Evolutionary conservation across 1,140 invertebrate species (phyloP).

Genomic region (Xylocopa sonorina): DNA sequence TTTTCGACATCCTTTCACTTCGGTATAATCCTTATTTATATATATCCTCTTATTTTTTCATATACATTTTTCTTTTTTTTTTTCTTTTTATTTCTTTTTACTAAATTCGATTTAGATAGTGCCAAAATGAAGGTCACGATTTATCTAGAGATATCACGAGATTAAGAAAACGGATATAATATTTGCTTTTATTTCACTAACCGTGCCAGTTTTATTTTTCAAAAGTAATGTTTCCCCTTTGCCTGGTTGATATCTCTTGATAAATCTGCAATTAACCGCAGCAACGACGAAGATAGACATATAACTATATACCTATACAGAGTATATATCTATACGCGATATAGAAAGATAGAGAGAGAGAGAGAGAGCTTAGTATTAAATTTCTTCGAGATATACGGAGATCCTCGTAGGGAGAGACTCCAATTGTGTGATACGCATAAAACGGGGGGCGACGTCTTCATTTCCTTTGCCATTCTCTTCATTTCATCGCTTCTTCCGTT

Average conservation of each 20-base stretch:
- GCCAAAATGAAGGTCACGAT: not conserved
- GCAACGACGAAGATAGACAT: conserved; percentile 3
- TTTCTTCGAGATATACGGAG: conserved; percentile 48
- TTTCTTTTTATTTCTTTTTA: not conserved
- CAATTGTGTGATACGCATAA: conserved; percentile 70
- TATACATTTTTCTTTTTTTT: not conserved
- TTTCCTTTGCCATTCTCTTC: not conserved
- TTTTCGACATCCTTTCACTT: not conserved
- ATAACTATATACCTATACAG: not conserved
- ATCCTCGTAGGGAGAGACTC: conserved; percentile 64
- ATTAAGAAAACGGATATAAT: not conserved
- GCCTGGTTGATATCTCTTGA: not conserved
- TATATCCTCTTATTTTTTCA: not conserved
- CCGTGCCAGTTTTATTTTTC: not conserved
- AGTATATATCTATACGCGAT: not conserved
- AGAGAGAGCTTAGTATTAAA: conserved; percentile 48
- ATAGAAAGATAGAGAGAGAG: conserved; percentile 20
- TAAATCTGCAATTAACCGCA: not conserved
- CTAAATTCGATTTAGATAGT: not conserved
- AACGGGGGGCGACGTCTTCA: conserved; percentile 53
- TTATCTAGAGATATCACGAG: not conserved
- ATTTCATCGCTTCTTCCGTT: not conserved
- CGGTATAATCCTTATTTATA: too few species aligned
- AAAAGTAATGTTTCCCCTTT: not conserved
- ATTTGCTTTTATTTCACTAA: conserved; percentile 1